Evolutionary conservation across 2,888 invertebrate species (phyloP).

Genomic region (Archips xylosteana): DNA sequence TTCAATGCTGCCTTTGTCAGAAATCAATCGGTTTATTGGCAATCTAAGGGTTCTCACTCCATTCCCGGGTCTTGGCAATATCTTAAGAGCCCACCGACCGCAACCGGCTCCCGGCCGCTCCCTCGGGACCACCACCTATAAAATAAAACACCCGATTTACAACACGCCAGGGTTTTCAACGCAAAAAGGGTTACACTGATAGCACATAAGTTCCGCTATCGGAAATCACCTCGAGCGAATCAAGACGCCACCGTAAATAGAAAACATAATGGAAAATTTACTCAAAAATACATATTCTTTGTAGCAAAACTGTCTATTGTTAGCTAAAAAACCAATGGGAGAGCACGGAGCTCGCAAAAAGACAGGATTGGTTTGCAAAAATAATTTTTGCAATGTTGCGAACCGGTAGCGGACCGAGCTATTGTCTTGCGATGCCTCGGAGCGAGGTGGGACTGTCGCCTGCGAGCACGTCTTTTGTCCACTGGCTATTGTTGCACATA

Average conservation of each 20-base stretch:
- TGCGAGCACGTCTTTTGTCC: conserved; percentile 70
- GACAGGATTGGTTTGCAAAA: conserved; percentile 81
- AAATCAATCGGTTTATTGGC: conserved; percentile 50
- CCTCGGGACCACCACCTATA: conserved; percentile 78
- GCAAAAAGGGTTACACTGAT: conserved; percentile 77
- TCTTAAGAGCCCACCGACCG: conserved; percentile 75
- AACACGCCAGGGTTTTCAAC: conserved; percentile 77
- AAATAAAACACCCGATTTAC: conserved; percentile 84
- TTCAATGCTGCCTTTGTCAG: conserved; percentile 1
- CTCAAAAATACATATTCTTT: conserved; percentile 52
- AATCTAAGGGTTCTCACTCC: conserved; percentile 66
- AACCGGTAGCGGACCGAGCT: conserved; percentile 68
- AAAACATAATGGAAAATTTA: conserved; percentile 56
- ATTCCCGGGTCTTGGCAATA: conserved; percentile 66
- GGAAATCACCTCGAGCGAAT: conserved; percentile 57
- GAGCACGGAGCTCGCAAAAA: conserved; percentile 60
- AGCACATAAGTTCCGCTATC: conserved; percentile 70
- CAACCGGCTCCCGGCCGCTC: conserved; percentile 62
- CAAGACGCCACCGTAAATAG: conserved; percentile 65
- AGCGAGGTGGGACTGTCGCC: conserved; percentile 63
- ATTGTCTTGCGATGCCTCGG: conserved; percentile 68
- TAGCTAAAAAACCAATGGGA: conserved; percentile 68
- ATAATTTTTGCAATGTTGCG: conserved; percentile 74
- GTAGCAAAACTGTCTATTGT: conserved; percentile 72
- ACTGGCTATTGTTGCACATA: conserved; percentile 74